Base-by-base conservation (phyloP, 2,113 vertebrate species). In the Miniopterus natalensis region DNA sequence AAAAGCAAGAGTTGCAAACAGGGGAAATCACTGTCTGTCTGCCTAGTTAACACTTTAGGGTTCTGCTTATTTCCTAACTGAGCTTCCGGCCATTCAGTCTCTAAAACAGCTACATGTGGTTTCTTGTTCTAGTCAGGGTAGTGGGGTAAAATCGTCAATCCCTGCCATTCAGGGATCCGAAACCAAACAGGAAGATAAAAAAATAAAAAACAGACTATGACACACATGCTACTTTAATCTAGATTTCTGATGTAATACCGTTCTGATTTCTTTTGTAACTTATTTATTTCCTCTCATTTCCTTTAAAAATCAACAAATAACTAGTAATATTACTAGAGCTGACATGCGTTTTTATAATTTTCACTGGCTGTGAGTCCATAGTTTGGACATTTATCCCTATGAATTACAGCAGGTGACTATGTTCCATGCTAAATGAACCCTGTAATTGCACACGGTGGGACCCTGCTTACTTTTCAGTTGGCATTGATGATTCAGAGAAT, bases 371-470 rank as follows among this genome's bases (percentile, higher is more conserved):
- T 84, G 73, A 25, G n/a, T 79, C 92, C 77, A 21, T 84, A 57
- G 71, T 85, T 79, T 59, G 75, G 70, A 84, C 93, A 79, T 91
- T 83, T 87, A 91, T 89, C 80, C 65, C 68, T 10, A 31, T 25
- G 53, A 91, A 80, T 96, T 93, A 71, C 27, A 45, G 25, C 49
- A 11, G 17, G 85, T 91, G 81, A 94, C 8, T 59, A 36, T 88
- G 66, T 86, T 90, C 31, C n/a, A 12, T 70, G 57, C 55, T 86
- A 92, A 95, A 91, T 78, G 78, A 92, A 90, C 95, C 70, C 55
- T 31, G 11, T 85, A 88, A 88, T 81, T 77, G 68, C 45, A 65
- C 2, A 9, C 68, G 78, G 86, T 85, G 86, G 79, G 87, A 88
- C 55, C 75, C 36, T 81, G 65, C 11, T 88, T 95, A 88, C 88